A percentile compares a stretch with the other conserved stretches of the same genome.
These are phyloP conservation scores for Sarcophilus harrisii DNA, from an alignment of 2,797 vertebrate species.

Conservation along the genomic window DNA sequence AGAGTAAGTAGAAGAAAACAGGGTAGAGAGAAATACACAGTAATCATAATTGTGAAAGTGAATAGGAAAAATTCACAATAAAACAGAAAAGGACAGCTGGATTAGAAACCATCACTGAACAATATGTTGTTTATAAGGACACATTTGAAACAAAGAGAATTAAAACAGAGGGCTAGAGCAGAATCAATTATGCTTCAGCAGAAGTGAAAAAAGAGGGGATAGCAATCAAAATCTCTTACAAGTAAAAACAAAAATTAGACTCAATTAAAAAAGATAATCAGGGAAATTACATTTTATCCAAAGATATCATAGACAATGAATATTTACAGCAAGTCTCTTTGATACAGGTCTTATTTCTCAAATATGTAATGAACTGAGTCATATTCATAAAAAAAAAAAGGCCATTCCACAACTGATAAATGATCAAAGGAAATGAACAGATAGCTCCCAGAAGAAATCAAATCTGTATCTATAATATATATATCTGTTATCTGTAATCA, in stretches of 20 bases:
- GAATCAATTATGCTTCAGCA: neutral
- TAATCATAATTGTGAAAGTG: neutral
- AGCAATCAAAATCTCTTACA: neutral
- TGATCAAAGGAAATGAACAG: neutral
- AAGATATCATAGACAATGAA: neutral
- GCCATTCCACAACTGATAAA: neutral
- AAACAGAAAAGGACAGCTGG: neutral
- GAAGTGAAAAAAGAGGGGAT: neutral
- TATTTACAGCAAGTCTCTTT: accelerated
- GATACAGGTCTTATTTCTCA: accelerated
- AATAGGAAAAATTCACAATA: neutral
- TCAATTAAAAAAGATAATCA: neutral
- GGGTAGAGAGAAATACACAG: neutral
- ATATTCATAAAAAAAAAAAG: neutral
- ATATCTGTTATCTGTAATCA: neutral
- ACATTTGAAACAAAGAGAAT: neutral
- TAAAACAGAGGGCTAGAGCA: neutral
- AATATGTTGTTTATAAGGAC: neutral
- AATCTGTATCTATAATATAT: neutral
- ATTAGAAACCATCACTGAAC: neutral
- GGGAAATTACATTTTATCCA: neutral
- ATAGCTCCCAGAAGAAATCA: neutral
- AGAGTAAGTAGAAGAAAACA: too few species aligned
- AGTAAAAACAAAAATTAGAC: neutral
- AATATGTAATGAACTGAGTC: neutral